phyloP scores from a whole-genome alignment of 1,140 invertebrate genomes.

The Bombus impatiens region DNA sequence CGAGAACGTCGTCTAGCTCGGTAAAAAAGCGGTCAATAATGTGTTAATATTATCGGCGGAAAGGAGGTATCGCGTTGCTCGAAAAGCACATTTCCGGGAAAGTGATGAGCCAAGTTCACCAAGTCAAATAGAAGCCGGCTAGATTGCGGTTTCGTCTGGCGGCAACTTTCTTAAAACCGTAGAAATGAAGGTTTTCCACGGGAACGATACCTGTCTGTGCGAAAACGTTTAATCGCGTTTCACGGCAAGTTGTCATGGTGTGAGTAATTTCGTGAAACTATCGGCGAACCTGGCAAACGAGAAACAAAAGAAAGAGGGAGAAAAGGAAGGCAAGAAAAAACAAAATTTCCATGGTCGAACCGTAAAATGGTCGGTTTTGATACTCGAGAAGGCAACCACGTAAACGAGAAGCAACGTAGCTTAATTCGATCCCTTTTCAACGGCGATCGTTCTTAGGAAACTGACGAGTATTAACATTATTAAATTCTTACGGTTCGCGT shows the following conservation, averaged over 20 bases:
- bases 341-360: not conserved
- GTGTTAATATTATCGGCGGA: not conserved
- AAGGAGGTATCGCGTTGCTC: not conserved
- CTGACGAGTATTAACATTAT: slow-evolving; percentile 13
- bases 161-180: not conserved
- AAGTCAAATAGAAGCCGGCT: slow-evolving; percentile 16
- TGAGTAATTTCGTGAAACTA: not conserved
- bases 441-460: not conserved
- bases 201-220: not conserved
- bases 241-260: not conserved
- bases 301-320: not conserved
- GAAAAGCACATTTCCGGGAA: not conserved
- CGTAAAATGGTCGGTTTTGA: too few relatives aligned
- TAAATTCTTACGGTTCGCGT: slow-evolving; percentile 31
- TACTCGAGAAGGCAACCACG: not conserved
- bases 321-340: not conserved
- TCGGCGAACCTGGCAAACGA: not conserved
- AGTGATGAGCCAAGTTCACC: slow-evolving; percentile 12
- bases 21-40: not conserved
- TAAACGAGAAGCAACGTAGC: not conserved
- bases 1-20: not conserved
- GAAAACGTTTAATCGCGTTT: not conserved
- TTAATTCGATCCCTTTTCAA: not conserved
- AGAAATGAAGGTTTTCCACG: not conserved
- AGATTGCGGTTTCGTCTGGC: slow-evolving; percentile 3